Evolutionary conservation across 2,797 vertebrate genomes (phyloP).

Genomic region (Darevskia nairensis): DNA sequence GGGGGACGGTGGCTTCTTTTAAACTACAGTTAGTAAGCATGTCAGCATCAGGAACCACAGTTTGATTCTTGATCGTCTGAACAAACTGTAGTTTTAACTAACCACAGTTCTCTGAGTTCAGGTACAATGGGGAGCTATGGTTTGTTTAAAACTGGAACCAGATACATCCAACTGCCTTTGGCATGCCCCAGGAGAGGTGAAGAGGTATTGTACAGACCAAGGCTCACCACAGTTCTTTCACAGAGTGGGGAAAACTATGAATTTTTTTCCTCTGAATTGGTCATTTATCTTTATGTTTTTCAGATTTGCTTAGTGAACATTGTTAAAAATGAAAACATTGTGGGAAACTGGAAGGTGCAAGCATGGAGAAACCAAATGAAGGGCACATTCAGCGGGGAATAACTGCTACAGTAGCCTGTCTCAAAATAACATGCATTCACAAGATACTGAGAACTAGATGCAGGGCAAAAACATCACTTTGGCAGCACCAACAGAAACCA

Average conservation of each 20-base stretch:
- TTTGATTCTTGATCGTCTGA: not conserved
- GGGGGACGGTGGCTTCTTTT: not conserved
- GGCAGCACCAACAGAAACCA: slow-evolving; percentile 17
- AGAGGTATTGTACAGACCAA: not conserved
- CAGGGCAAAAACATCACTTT: slow-evolving; percentile 25
- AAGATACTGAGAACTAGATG: not conserved
- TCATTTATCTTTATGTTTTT: not conserved
- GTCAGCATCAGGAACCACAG: not conserved
- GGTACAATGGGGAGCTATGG: not conserved
- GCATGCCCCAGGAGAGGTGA: not conserved
- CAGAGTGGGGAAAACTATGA: not conserved
- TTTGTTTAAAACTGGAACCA: not conserved
- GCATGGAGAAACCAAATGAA: slow-evolving; percentile 4
- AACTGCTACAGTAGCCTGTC: slow-evolving; percentile 1
- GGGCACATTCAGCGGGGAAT: not conserved
- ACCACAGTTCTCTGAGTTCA: not conserved
- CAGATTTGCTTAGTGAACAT: slow-evolving; percentile 18
- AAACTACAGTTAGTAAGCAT: not conserved
- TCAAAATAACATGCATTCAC: not conserved
- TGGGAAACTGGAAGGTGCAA: slow-evolving; percentile 36
- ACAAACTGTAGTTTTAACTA: not conserved
- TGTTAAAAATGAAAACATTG: slow-evolving; percentile 43
- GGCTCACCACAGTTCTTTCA: not conserved
- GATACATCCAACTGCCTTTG: not conserved
- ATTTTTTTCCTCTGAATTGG: not conserved